A percentile compares a stretch with the other conserved stretches of the same genome.
phyloP scores from a whole-genome alignment of 1,140 invertebrate genomes.

The Bombus waltoni region DNA sequence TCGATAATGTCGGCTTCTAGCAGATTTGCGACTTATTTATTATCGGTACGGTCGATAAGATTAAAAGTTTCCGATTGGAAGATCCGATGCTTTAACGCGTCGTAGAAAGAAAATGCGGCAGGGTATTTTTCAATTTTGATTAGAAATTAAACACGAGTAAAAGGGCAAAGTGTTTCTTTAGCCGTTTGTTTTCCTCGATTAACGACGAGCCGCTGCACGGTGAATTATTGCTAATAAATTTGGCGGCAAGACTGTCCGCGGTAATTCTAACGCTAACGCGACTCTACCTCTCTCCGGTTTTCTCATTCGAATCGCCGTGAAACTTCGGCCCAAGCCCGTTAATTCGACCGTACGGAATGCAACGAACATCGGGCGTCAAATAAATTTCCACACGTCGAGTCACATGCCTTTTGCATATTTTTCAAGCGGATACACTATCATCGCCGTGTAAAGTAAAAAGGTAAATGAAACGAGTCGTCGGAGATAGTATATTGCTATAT shows the following conservation, averaged over 20 bases:
- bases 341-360: slow-evolving; percentile 27
- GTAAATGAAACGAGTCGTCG: no score
- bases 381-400: slow-evolving; percentile 40
- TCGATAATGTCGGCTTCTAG: neutral
- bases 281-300: neutral
- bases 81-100: no score
- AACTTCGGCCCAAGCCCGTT: slow-evolving; percentile 29
- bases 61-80: no score
- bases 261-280: slow-evolving; percentile 36
- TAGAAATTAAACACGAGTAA: no score
- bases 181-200: neutral
- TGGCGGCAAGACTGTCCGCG: neutral
- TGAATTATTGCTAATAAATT: slow-evolving; percentile 42
- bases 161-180: neutral
- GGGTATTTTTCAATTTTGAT: neutral
- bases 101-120: neutral
- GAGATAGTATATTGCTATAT: no score
- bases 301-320: slow-evolving; percentile 29
- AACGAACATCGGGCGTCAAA: slow-evolving; percentile 31
- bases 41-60: neutral
- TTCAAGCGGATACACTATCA: neutral
- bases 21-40: neutral
- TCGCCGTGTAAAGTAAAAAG: neutral
- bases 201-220: neutral
- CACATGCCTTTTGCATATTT: slow-evolving; percentile 12